Conservation (phyloP, 2,797 vertebrate genomes). For the Chaunax sp. region DNA sequence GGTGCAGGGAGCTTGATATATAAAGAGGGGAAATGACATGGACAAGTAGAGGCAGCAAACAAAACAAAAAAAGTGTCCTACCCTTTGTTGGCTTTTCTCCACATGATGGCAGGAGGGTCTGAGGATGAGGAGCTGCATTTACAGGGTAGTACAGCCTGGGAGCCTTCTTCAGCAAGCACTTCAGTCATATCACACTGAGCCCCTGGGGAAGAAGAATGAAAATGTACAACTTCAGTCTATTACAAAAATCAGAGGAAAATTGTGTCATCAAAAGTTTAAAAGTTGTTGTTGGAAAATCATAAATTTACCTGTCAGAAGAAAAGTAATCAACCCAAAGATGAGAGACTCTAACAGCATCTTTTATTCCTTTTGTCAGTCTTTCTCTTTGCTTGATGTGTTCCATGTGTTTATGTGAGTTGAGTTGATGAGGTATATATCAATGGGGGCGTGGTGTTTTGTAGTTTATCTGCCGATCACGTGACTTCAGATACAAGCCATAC, state of each 20-base stretch:
- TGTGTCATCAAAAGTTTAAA: background rate
- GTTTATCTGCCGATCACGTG: slow-evolving; percentile 77
- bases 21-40: background rate
- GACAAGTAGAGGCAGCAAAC: background rate
- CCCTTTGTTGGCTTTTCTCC: slow-evolving; percentile 60
- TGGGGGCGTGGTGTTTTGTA: slow-evolving; percentile 44
- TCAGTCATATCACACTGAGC: slow-evolving; percentile 42
- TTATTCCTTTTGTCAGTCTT: slow-evolving; percentile 8
- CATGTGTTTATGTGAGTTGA: slow-evolving; percentile 21
- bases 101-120: slow-evolving; percentile 32
- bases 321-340: slow-evolving; percentile 49
- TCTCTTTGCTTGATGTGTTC: slow-evolving; percentile 8
- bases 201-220: slow-evolving; percentile 39
- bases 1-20: background rate
- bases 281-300: background rate
- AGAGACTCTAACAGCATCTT: slow-evolving; percentile 45
- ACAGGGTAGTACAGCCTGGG: slow-evolving; percentile 71
- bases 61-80: slow-evolving; percentile 33
- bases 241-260: background rate
- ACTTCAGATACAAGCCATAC: slow-evolving; percentile 56
- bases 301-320: slow-evolving; percentile 71
- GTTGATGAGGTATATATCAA: slow-evolving; percentile 43
- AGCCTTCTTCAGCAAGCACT: slow-evolving; percentile 63
- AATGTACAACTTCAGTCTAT: background rate
- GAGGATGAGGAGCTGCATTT: accelerated